phyloP scores from a whole-genome alignment of 2,888 invertebrate genomes.

The Cephus pulcher region DNA sequence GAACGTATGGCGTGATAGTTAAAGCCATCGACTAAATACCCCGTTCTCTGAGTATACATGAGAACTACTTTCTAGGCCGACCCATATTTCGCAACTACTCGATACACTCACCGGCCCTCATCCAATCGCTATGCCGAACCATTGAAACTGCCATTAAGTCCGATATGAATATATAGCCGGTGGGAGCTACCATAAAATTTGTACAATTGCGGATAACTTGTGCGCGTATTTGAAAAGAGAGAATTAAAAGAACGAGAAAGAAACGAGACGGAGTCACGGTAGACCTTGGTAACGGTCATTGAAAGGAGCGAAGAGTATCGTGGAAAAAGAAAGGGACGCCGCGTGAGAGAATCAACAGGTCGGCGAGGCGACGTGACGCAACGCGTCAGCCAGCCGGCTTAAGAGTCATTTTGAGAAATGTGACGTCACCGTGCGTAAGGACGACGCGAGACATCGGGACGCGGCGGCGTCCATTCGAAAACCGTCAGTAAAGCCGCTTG shows the following conservation, averaged over 20 bases:
- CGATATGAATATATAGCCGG: not conserved
- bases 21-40: not conserved
- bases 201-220: not conserved
- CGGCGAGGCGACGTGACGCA: not conserved
- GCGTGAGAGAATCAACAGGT: not conserved
- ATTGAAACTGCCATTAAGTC: not conserved
- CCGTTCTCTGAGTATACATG: not conserved
- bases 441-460: not conserved
- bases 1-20: not conserved
- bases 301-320: not conserved
- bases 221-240: not conserved
- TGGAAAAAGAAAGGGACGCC: not conserved
- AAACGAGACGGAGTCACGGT: not conserved
- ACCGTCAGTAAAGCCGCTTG: not conserved
- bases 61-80: not conserved
- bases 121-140: not conserved
- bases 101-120: not conserved
- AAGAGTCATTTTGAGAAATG: not conserved
- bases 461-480: not conserved
- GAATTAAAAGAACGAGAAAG: not conserved
- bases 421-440: not conserved
- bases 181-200: not conserved
- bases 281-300: not conserved
- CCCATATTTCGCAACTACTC: not conserved
- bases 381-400: not conserved